Base-by-base conservation (phyloP, 2,797 vertebrate genomes). In the Diceros bicornis region DNA sequence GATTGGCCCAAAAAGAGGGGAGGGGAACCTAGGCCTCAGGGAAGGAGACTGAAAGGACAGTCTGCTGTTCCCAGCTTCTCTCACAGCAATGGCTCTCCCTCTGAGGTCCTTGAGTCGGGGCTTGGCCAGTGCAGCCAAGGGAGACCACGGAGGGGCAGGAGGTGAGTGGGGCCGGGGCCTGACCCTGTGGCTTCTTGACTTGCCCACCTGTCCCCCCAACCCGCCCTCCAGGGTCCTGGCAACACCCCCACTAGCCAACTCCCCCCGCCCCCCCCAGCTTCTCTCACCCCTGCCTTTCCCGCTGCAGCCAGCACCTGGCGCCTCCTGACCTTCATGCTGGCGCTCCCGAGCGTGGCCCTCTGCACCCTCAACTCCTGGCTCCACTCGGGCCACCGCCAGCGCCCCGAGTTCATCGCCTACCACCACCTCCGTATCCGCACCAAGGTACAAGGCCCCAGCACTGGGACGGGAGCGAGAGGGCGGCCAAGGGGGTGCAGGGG, bases 311-410 rank as follows among this genome's bases (percentile, higher is more conserved):
- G 79, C 88, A 99, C 99, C 77, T 99, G 99, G 99, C 99, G 99
- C 98, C 95, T 99, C 1, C 98, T 99, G 98, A 98, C 98, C 17
- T 98, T 98, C 1, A 41, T 98, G 57, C 44, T 99, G 98, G 99
- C 99, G 0, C 1, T 99, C 0, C 99, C 99, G 0, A 98, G 99
- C 0, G 99, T 99, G 8, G 91, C 34, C 0, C 98, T 99, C 82
- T 99, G 99, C 98, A 99, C 99, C 94, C 97, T 96, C 93, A 99
- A 99, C 34, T 99, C 69, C 83, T 99, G 99, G 98, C 97, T 99
- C 98, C 99, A 99, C 97, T 61, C 81, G 7, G 91, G 98, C 62
- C 98, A 99, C 1, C 98, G 97, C 0, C 94, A 97, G 0, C 95
- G 10, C 2, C 97, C 98, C 0, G 96, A 99, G 4, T 99, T 99